Evolutionary conservation across 2,888 invertebrate genomes (phyloP), one percentile per base, ranked within the genome.

Genomic region (Pasiphila rectangulata): DNA sequence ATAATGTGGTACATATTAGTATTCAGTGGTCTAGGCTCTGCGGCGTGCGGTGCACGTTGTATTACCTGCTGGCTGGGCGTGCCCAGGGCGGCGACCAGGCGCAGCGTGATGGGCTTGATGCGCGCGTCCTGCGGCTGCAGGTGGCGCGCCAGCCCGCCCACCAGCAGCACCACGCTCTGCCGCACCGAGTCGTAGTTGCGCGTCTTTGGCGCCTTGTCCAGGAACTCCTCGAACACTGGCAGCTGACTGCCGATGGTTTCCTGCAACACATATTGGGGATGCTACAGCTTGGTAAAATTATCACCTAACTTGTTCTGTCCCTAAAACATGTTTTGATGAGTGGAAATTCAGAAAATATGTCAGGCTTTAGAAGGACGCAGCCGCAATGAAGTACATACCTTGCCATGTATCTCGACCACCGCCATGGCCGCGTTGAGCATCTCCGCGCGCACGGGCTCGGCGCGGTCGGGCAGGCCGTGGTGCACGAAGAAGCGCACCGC

Each of bases 101-200:
- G 92, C 63, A 93, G 92, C 4, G 99, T 94, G 67, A 99, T 99
- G n/a, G 98, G 98, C 71, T 95, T 95, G 62, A 98, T 94, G 68
- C 97, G 90, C 2, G 93, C 91, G 84, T 98, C 98, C 55, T 94
- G 94, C 54, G 96, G 95, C 63, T 96, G 96, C 67, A 99, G 91
- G 91, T 99, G 98, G 29, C 96, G 92, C n/a, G 99, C 99, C 61
- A 99, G 89, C 0, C 96, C 97, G 2, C 99, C 99, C 95, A 99
- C 97, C 43, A 99, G 90, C 72, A 99, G 95, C 42, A 99, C 97
- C 42, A 99, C 97, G 52, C 97, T 95, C 79, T 99, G 98, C 12
- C 99, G 93, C 40, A 98, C 96, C 7, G 96, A 94, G 84, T 99
- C 99, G 75, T 93, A 96, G 49, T 93, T 93, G 21, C 96, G 94